These are phyloP conservation scores for Tetramorium simillimum DNA, from an alignment of 1,140 invertebrate genomes.

Conservation along the genomic window DNA sequence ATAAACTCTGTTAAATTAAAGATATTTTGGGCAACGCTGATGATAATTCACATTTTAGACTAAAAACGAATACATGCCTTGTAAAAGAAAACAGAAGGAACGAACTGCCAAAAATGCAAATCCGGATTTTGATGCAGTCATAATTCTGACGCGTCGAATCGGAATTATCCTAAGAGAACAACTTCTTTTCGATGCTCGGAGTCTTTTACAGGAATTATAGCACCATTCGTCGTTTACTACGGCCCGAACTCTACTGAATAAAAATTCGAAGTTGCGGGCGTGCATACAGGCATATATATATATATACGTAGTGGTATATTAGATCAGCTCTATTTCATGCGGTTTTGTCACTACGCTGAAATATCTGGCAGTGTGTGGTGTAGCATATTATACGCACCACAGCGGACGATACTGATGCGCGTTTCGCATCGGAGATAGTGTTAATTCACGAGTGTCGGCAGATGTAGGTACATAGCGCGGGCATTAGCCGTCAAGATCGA, in stretches of 20 bases:
- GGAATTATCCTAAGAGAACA: not conserved
- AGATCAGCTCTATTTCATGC: conserved; percentile 45
- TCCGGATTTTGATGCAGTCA: not conserved
- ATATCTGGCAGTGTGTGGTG: conserved; percentile 7
- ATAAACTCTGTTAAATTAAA: not conserved
- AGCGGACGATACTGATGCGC: not conserved
- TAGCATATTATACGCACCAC: conserved; percentile 1
- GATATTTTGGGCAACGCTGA: not conserved
- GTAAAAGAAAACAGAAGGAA: not conserved
- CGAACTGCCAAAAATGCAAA: not conserved
- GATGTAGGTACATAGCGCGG: not conserved
- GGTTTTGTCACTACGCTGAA: conserved; percentile 37
- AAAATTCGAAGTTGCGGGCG: conserved; percentile 25
- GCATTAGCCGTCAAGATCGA: conserved; percentile 19
- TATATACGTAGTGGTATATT: not conserved
- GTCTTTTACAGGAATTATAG: not conserved
- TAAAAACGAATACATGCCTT: not conserved
- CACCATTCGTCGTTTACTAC: conserved; percentile 23
- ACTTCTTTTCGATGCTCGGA: not conserved
- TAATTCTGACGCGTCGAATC: conserved; percentile 7
- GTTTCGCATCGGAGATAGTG: not conserved
- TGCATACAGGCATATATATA: not conserved
- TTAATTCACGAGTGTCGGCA: conserved; percentile 23
- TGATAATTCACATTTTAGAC: not conserved
- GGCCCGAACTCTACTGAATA: conserved; percentile 15